Evolutionary conservation across 2,797 vertebrate genomes (phyloP).

Genomic region (Eulemur coronatus): DNA sequence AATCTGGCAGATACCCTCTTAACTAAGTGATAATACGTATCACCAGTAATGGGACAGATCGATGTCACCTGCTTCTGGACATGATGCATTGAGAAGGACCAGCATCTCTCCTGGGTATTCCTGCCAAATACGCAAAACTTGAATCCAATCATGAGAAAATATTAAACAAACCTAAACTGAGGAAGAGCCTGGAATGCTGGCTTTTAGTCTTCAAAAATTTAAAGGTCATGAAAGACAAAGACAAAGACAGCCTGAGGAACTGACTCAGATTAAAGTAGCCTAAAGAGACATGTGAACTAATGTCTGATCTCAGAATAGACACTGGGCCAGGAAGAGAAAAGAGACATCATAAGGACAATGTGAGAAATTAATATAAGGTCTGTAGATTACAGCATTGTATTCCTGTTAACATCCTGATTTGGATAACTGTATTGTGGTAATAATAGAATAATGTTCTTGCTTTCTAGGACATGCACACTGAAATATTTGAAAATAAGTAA

Average conservation of each 20-base stretch:
- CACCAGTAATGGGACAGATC: neutral
- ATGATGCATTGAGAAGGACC: neutral
- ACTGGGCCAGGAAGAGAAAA: neutral
- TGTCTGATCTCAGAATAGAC: neutral
- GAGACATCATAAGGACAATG: neutral
- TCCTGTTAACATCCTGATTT: neutral
- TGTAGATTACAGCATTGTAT: neutral
- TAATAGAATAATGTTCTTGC: neutral
- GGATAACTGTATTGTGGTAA: neutral
- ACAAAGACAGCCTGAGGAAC: neutral
- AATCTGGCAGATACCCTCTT: neutral
- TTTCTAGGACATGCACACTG: neutral
- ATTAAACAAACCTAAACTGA: neutral
- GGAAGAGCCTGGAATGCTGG: neutral
- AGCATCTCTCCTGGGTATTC: neutral
- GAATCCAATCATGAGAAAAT: neutral
- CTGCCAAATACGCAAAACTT: neutral
- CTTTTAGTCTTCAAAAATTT: neutral
- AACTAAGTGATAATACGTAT: neutral
- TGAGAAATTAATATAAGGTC: neutral
- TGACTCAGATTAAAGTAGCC: neutral
- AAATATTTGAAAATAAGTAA: neutral
- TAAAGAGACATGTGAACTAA: neutral
- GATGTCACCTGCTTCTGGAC: neutral
- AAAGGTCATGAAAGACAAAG: neutral